These are phyloP conservation scores for Leucania comma DNA, from an alignment of 2,888 invertebrate species.

Conservation along the genomic window DNA sequence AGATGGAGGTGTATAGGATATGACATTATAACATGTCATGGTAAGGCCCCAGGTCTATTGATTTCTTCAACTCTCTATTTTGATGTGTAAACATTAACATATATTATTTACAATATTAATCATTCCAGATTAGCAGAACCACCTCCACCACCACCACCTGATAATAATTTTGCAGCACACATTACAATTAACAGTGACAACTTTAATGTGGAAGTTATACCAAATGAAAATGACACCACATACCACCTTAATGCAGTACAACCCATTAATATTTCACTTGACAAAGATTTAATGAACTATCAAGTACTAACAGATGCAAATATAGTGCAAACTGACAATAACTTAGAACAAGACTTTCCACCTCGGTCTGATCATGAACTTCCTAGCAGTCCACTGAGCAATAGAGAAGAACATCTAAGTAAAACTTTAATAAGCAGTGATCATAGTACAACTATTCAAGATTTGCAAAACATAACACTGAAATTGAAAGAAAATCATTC, in stretches of 20 bases:
- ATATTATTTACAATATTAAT: neutral
- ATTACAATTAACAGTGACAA: slow-evolving; percentile 56
- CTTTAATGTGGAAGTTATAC: slow-evolving; percentile 60
- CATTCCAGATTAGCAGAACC: slow-evolving; percentile 53
- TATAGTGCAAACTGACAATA: slow-evolving; percentile 21
- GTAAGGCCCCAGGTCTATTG: too few species aligned
- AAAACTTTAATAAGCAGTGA: slow-evolving; percentile 1
- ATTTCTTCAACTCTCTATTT: too few species aligned
- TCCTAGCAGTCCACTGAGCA: neutral
- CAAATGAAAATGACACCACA: slow-evolving; percentile 28
- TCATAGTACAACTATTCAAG: neutral
- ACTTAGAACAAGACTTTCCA: neutral
- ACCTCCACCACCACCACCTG: slow-evolving; percentile 4
- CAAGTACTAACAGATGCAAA: slow-evolving; percentile 34
- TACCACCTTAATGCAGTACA: neutral
- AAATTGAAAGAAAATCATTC: slow-evolving; percentile 6
- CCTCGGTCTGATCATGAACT: slow-evolving; percentile 19
- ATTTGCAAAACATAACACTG: neutral
- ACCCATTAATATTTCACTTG: slow-evolving; percentile 14
- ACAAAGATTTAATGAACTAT: slow-evolving; percentile 34
- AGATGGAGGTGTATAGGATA: too few species aligned
- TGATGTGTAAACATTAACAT: too few species aligned
- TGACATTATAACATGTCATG: too few species aligned
- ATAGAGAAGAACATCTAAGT: slow-evolving; percentile 6
- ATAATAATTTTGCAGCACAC: slow-evolving; percentile 53